phyloP scores from a whole-genome alignment of 2,888 invertebrate species.

The Zhuqinia jingwanae region DNA sequence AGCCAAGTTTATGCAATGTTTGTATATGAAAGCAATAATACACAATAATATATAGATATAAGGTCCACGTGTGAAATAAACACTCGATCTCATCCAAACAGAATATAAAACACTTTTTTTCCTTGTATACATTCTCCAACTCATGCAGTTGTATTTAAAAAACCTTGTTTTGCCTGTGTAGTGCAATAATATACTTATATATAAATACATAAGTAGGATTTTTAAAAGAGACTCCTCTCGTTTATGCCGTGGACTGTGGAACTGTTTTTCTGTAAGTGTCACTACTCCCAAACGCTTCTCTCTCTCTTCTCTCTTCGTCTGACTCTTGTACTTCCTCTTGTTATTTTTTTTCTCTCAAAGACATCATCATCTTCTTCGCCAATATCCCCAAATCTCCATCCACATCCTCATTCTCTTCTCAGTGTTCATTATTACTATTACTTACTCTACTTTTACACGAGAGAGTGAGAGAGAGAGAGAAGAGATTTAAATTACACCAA shows the following conservation, averaged over 20 bases:
- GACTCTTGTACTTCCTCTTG: not conserved
- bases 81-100: not conserved
- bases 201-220: no score
- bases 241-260: no score
- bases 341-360: not conserved
- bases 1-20: no score
- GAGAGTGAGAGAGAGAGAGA: no score
- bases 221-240: no score
- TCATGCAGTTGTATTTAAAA: not conserved
- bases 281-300: slow-evolving; percentile 20
- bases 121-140: not conserved
- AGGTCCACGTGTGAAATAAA: slow-evolving; percentile 13
- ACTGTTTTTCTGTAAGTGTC: slow-evolving; percentile 25
- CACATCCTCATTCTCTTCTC: slow-evolving; percentile 22
- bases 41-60: not conserved
- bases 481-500: no score
- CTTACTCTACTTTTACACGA: slow-evolving; percentile 32
- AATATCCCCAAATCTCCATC: no score
- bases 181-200: no score
- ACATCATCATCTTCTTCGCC: slow-evolving; percentile 1
- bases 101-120: not conserved
- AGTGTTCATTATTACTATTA: slow-evolving; percentile 25
- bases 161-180: no score
- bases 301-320: no score
- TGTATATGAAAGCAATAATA: no score